Evolutionary conservation across 2,113 vertebrate genomes (phyloP).

Genomic region (Gambusia holbrooki): DNA sequence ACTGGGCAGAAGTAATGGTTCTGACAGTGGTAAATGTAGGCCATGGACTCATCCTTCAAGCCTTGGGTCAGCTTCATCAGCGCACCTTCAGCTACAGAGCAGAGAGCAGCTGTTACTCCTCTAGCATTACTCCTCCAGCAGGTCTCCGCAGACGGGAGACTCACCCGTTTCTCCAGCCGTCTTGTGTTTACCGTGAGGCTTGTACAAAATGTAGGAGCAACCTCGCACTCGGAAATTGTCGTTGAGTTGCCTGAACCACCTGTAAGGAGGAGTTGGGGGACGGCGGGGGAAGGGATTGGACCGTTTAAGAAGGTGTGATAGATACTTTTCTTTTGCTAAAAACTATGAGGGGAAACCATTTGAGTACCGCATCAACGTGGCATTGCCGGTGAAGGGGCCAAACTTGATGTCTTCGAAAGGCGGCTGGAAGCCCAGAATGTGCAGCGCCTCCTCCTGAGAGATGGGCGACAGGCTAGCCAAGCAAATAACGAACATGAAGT

Average conservation of each 20-base stretch:
- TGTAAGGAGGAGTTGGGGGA: slow-evolving; percentile 54
- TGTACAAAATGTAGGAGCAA: slow-evolving; percentile 96
- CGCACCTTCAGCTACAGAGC: slow-evolving; percentile 88
- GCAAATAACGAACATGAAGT: background rate
- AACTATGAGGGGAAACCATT: too few species aligned
- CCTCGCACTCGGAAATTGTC: slow-evolving; percentile 95
- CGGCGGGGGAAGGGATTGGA: background rate
- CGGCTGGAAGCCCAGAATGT: slow-evolving; percentile 95
- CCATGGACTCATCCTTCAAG: slow-evolving; percentile 92
- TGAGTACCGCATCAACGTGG: slow-evolving; percentile 94
- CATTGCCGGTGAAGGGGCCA: slow-evolving; percentile 98
- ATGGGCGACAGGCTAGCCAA: slow-evolving; percentile 88
- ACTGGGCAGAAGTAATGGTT: slow-evolving; percentile 99
- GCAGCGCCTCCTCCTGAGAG: slow-evolving; percentile 96
- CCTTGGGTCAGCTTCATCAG: slow-evolving; percentile 91
- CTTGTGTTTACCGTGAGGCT: slow-evolving; percentile 98
- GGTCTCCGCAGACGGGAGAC: slow-evolving; percentile 23
- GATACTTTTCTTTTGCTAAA: background rate
- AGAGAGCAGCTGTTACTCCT: background rate
- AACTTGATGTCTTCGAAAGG: slow-evolving; percentile 99
- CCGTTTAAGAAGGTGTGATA: background rate
- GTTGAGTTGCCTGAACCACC: slow-evolving; percentile 99
- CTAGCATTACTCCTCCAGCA: background rate
- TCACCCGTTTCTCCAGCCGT: slow-evolving; percentile 96
- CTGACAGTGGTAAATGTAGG: slow-evolving; percentile 99